Base-by-base conservation (phyloP, 2,888 invertebrate genomes). In the Apotomis turbidana region DNA sequence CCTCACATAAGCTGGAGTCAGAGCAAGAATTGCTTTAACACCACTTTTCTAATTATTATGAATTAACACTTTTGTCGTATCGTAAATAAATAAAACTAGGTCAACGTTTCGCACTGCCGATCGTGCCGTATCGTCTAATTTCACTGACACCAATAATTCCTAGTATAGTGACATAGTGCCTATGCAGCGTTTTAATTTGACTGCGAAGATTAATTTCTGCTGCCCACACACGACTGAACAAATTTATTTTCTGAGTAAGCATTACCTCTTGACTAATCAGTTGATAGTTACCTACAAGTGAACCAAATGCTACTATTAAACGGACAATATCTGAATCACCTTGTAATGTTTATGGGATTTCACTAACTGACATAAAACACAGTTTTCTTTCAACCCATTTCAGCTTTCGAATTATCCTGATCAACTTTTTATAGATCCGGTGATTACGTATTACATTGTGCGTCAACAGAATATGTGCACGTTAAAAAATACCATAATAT, bases 161-260 rank as follows among this genome's bases (percentile, higher is more conserved):
- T 41, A 36, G 57, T 36, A 44, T n/a, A 46, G n/a, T 55, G 27
- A 44, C 27, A 27, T 27, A 27, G 27, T 27, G 27, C 13, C n/a
- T 38, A 38, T 57, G n/a, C 66, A 57, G n/a, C 55, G 55, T 66
- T 46, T 64, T 57, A 55, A 54, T 66, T 46, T 57, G 55, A 36
- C 55, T 9, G 38, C 4, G 9, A 12, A 15, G 8, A 55, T 46
- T 66, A 57, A 66, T 66, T 66, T 66, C 57, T 66, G 57, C 66
- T 49, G 46, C 66, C 66, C 57, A 66, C 66, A 66, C 46, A 27
- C 55, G 27, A n/a, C 44, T 41, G n/a, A 54, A 46, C 46, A 5
- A 8, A 46, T 44, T 15, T 57, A 5, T n/a, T 38, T n/a, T 46
- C 46, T 46, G 66, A 58, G 12, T 66, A 66, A 27, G 44, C 55